These are phyloP conservation scores for Linnaemya vulpina DNA, from an alignment of 2,888 invertebrate genomes.

Conservation along the genomic window DNA sequence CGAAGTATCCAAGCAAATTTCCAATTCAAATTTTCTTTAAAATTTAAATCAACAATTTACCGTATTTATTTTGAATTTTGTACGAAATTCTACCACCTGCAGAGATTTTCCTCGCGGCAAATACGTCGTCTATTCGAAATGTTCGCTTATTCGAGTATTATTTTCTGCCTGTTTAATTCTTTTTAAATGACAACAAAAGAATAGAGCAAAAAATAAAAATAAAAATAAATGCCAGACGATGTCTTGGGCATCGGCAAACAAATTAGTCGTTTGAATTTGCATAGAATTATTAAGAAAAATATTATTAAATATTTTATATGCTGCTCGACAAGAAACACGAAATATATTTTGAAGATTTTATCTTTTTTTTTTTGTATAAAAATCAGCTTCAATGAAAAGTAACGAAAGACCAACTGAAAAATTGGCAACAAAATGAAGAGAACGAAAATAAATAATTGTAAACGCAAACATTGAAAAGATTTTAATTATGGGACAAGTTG, in stretches of 20 bases:
- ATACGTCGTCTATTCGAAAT: too few relatives aligned
- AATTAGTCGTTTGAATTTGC: conserved; percentile 14
- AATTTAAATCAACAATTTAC: background rate
- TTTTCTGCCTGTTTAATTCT: background rate
- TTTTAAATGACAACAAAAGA: conserved; percentile 52
- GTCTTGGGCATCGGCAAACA: conserved; percentile 16
- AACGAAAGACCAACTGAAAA: conserved; percentile 32
- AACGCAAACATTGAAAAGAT: background rate
- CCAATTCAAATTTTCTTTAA: conserved; percentile 15
- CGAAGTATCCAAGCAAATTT: conserved; percentile 6
- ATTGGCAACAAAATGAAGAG: conserved; percentile 52
- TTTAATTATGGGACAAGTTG: conserved; percentile 24
- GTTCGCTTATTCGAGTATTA: conserved; percentile 33
- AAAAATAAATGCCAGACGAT: conserved; percentile 39
- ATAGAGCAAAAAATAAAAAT: too few relatives aligned
- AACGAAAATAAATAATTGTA: conserved; percentile 10
- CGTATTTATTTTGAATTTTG: conserved; percentile 18
- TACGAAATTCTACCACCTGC: conserved; percentile 66
- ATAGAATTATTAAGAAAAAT: conserved; percentile 27
- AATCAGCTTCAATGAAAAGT: conserved; percentile 49
- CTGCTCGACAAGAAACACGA: conserved; percentile 19
- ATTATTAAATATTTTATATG: conserved; percentile 14
- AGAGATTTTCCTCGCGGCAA: conserved; percentile 46
- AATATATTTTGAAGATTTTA: conserved; percentile 24
- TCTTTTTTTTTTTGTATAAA: conserved; percentile 30